Percentiles rank a stretch among this genome's conserved stretches.
phyloP scores from a whole-genome alignment of 2,113 vertebrate genomes.

The Catagonus wagneri region DNA sequence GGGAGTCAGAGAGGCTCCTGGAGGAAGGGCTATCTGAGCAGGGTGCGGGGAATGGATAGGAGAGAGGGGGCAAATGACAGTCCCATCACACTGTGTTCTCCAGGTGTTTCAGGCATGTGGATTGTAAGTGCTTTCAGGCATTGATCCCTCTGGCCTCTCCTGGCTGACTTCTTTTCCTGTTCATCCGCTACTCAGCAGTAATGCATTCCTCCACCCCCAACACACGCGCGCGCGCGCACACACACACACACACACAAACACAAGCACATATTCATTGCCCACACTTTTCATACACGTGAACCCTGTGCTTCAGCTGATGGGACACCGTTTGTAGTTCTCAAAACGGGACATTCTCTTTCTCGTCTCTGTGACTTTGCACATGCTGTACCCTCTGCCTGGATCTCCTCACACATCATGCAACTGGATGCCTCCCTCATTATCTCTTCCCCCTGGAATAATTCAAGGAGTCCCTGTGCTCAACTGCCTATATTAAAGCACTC shows the following conservation, averaged over 20 bases:
- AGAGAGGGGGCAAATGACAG: background rate
- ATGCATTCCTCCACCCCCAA: background rate
- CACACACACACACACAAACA: background rate
- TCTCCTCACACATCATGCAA: background rate
- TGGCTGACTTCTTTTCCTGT: background rate
- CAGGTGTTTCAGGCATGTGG: background rate
- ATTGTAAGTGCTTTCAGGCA: background rate
- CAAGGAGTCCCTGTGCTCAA: too few species aligned
- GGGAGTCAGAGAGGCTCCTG: background rate
- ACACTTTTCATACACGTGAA: background rate
- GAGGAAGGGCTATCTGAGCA: background rate
- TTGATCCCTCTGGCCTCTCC: background rate
- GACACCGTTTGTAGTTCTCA: background rate
- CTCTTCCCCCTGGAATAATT: too few species aligned
- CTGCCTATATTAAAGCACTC: background rate
- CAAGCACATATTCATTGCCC: rapidly evolving
- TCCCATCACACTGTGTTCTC: background rate
- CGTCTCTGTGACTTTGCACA: background rate
- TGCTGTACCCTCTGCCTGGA: background rate
- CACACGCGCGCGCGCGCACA: background rate
- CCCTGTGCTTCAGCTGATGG: too few species aligned
- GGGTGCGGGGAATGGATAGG: background rate
- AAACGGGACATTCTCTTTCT: background rate
- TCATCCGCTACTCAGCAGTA: background rate
- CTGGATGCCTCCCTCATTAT: background rate